A percentile compares a stretch with the other conserved stretches of the same genome.
These are phyloP conservation scores for Pseudorhombus dupliciocellatus DNA, from an alignment of 2,113 vertebrate genomes.

Conservation along the genomic window DNA sequence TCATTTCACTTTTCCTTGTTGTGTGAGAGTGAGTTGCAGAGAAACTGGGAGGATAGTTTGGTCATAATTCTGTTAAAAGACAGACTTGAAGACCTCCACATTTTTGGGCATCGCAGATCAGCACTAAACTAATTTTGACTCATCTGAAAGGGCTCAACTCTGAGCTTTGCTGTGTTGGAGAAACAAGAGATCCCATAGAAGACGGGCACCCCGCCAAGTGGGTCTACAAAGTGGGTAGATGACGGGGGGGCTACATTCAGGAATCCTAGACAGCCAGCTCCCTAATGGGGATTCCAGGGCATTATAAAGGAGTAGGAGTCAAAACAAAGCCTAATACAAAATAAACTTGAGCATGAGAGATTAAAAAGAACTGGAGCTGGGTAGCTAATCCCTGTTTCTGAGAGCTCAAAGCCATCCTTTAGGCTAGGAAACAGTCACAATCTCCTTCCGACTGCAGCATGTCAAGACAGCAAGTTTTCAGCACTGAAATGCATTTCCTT, in stretches of 20 bases:
- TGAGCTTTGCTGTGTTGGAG: slow-evolving; percentile 53
- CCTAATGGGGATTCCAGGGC: slow-evolving; percentile 69
- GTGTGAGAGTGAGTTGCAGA: slow-evolving; percentile 28
- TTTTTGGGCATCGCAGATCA: slow-evolving; percentile 58
- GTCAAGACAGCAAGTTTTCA: slow-evolving; percentile 46
- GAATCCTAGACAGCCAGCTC: slow-evolving; percentile 53
- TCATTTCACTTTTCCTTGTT: slow-evolving; percentile 24
- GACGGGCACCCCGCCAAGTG: slow-evolving; percentile 48
- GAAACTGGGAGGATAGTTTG: slow-evolving; percentile 8
- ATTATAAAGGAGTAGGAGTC: slow-evolving; percentile 68
- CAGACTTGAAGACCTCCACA: slow-evolving; percentile 40
- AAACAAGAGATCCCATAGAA: slow-evolving; percentile 47
- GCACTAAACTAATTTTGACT: slow-evolving; percentile 63
- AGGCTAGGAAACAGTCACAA: slow-evolving; percentile 53
- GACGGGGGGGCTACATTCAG: slow-evolving; percentile 20
- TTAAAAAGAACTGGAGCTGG: slow-evolving; percentile 48
- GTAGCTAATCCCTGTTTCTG: slow-evolving; percentile 64
- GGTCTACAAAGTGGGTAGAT: slow-evolving; percentile 39
- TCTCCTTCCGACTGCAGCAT: slow-evolving; percentile 30
- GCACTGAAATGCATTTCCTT: slow-evolving; percentile 30
- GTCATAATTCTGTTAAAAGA: slow-evolving; percentile 29
- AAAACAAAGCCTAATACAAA: slow-evolving; percentile 69
- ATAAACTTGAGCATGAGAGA: slow-evolving; percentile 68
- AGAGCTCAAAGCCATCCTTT: slow-evolving; percentile 60
- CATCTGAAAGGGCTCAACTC: slow-evolving; percentile 52